phyloP scores from a whole-genome alignment of 2,797 vertebrate species.

The Sebastolobus altivelis region DNA sequence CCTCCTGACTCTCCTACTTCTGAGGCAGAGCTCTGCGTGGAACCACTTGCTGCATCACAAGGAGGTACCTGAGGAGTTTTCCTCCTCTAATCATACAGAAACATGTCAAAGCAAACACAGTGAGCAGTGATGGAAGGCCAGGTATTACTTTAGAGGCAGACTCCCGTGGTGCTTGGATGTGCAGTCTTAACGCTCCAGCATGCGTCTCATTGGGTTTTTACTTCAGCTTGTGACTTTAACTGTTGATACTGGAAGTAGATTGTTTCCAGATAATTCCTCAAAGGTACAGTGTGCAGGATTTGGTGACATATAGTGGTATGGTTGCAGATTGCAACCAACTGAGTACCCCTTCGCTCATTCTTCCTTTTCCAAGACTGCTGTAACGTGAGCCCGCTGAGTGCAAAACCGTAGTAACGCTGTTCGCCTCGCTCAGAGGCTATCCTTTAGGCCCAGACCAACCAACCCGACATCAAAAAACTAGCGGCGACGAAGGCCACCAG shows the following conservation, averaged over 20 bases:
- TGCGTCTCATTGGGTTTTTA: neutral
- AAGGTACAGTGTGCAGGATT: neutral
- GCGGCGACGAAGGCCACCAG: no score
- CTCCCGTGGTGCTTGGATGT: neutral
- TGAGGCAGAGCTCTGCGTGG: neutral
- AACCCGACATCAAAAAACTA: no score
- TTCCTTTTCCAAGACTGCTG: neutral
- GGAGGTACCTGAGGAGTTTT: constrained; percentile 21
- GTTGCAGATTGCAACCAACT: neutral
- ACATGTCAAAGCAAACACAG: constrained; percentile 23
- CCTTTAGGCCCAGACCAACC: no score
- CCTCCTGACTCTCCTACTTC: constrained; percentile 24
- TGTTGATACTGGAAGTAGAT: neutral
- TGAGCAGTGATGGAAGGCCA: neutral
- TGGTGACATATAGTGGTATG: neutral
- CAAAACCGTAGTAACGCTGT: no score
- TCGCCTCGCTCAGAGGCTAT: no score
- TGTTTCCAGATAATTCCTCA: neutral
- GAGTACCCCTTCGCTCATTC: neutral
- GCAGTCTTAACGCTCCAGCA: neutral
- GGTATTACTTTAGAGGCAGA: neutral
- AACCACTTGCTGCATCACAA: constrained; percentile 19
- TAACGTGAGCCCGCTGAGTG: neutral
- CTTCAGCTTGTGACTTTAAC: neutral
- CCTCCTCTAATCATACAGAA: constrained; percentile 31